Evolutionary conservation across 2,113 vertebrate species (phyloP).

Genomic region (Corythornis madagascariensis): DNA sequence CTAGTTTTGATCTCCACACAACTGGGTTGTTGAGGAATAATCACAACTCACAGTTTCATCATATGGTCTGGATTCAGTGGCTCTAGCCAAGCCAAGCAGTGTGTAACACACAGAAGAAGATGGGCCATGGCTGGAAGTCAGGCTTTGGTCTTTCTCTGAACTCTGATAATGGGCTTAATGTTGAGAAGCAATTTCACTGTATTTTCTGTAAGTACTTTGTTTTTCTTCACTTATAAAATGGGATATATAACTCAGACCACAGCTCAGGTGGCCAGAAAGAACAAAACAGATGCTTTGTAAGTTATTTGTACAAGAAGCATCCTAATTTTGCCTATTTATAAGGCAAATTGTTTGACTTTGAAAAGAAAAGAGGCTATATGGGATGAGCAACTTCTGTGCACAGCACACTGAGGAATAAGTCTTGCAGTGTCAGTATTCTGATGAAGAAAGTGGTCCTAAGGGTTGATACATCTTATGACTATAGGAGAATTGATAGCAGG

Average conservation of each 20-base stretch:
- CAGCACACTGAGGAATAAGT: slow-evolving; percentile 9
- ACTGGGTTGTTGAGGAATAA: not conserved
- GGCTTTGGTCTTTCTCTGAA: not conserved
- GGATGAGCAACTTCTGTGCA: not conserved
- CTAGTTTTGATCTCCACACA: not conserved
- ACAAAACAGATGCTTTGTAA: not conserved
- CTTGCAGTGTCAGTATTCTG: slow-evolving; percentile 25
- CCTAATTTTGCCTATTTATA: not conserved
- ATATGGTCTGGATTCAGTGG: not conserved
- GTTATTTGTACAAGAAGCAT: not conserved
- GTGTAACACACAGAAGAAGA: not conserved
- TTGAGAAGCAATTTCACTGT: not conserved
- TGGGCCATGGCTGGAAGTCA: not conserved
- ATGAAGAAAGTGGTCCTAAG: slow-evolving; percentile 26
- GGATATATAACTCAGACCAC: not conserved
- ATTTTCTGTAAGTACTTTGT: not conserved
- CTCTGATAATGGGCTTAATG: not conserved
- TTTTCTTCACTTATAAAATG: not conserved
- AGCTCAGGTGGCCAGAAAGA: not conserved
- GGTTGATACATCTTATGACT: slow-evolving; percentile 42
- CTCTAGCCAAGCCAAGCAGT: not conserved
- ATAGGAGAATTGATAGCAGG: slow-evolving; percentile 48
- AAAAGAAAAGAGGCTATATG: not conserved
- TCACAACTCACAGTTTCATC: not conserved
- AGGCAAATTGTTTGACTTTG: slow-evolving; percentile 21